Percentiles rank a stretch among this genome's conserved stretches.
These are phyloP conservation scores for Eulemur rufifrons DNA, from an alignment of 2,113 vertebrate species.

Conservation along the genomic window DNA sequence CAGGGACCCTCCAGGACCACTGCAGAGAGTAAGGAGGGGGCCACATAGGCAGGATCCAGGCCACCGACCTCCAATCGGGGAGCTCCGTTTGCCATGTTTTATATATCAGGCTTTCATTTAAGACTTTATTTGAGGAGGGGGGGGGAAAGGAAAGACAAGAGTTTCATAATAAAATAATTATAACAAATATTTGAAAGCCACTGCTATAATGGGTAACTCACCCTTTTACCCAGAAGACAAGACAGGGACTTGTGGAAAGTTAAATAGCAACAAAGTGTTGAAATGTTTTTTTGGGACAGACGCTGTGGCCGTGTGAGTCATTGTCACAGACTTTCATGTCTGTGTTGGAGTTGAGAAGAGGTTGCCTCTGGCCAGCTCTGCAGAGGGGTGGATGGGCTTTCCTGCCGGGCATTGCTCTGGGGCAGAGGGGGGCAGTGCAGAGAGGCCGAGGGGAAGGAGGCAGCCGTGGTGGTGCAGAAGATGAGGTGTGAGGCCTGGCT, in stretches of 20 bases:
- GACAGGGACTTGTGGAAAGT: neutral
- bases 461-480: fast-evolving
- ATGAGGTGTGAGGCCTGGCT: neutral
- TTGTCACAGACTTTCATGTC: neutral
- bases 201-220: neutral
- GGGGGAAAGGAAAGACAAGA: neutral
- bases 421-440: neutral
- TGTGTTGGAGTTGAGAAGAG: neutral
- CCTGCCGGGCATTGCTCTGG: neutral
- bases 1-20: neutral
- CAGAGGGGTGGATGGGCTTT: neutral
- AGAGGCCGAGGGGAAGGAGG: neutral
- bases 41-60: neutral
- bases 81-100: neutral
- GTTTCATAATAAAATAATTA: neutral
- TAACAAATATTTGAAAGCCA: neutral
- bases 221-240: neutral
- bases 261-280: neutral
- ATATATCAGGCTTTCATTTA: neutral
- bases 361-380: neutral
- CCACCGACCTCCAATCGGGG: neutral
- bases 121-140: neutral
- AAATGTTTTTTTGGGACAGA: neutral
- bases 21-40: neutral
- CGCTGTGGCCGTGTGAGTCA: neutral